A percentile compares a stretch with the other conserved stretches of the same genome.
Conservation (phyloP, 2,113 vertebrate species). For the Bettongia penicillata region DNA sequence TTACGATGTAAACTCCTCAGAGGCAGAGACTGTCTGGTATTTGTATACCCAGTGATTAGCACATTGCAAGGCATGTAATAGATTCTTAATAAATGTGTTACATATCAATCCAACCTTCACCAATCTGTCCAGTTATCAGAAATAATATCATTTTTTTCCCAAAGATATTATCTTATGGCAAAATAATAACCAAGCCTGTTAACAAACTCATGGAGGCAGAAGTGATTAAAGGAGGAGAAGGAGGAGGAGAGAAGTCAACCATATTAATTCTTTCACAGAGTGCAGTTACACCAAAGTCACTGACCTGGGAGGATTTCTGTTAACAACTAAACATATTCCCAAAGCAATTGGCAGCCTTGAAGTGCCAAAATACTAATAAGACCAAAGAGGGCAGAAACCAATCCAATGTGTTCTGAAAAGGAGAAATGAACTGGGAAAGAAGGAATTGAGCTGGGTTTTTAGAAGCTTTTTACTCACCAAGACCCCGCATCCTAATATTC, state of each 20-base stretch:
- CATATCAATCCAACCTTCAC: background rate
- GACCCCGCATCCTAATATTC: conserved; percentile 92
- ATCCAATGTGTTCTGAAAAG: background rate
- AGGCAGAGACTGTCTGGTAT: background rate
- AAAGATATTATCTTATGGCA: background rate
- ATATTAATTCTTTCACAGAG: background rate
- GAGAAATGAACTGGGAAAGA: background rate
- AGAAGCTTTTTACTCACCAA: conserved; percentile 87
- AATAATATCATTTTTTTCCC: background rate
- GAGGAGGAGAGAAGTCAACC: background rate
- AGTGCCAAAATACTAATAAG: background rate
- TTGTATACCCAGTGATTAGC: background rate
- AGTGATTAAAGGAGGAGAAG: background rate
- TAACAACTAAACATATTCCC: background rate
- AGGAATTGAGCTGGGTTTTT: background rate
- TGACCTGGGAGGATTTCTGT: background rate
- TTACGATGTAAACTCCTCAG: background rate
- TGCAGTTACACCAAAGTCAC: background rate
- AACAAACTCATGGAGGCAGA: background rate
- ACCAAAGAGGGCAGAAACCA: background rate
- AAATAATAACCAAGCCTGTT: background rate
- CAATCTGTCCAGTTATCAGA: background rate
- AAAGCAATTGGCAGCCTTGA: background rate
- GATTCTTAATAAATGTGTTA: background rate
- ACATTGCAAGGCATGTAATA: too few relatives aligned